phyloP scores from a whole-genome alignment of 2,888 invertebrate genomes.

The Himalopsyche anomala region DNA sequence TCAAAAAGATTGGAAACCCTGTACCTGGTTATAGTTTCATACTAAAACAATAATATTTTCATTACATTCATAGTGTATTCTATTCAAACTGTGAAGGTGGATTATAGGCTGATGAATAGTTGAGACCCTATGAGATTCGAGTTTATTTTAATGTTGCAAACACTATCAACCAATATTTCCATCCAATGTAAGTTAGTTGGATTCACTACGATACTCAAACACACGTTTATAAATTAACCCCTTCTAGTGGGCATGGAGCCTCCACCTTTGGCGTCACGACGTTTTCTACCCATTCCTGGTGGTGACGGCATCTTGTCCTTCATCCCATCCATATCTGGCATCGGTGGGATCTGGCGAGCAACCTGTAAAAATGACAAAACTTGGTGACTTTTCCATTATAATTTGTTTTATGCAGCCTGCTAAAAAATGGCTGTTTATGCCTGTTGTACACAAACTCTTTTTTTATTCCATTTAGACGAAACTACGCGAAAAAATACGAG shows the following conservation, averaged over 20 bases:
- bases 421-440: not conserved
- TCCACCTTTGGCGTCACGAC: constrained; percentile 64
- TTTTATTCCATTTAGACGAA: too few relatives aligned
- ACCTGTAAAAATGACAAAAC: constrained; percentile 53
- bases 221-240: constrained; percentile 63
- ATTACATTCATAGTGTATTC: too few relatives aligned
- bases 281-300: constrained; percentile 59
- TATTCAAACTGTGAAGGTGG: too few relatives aligned
- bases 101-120: too few relatives aligned
- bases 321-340: constrained; percentile 63
- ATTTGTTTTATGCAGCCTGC: not conserved
- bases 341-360: constrained; percentile 61
- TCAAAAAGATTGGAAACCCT: too few relatives aligned
- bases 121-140: too few relatives aligned
- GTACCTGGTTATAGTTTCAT: too few relatives aligned
- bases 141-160: too few relatives aligned
- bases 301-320: constrained; percentile 59
- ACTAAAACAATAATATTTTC: too few relatives aligned
- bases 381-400: not conserved
- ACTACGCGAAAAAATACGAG: too few relatives aligned
- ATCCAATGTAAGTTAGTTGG: too few relatives aligned
- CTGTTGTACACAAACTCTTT: not conserved
- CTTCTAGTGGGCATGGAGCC: constrained; percentile 65
- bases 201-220: constrained; percentile 37
- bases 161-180: too few relatives aligned